Evolutionary conservation across 1,140 invertebrate genomes (phyloP).

Genomic region (Panulirus ornatus): DNA sequence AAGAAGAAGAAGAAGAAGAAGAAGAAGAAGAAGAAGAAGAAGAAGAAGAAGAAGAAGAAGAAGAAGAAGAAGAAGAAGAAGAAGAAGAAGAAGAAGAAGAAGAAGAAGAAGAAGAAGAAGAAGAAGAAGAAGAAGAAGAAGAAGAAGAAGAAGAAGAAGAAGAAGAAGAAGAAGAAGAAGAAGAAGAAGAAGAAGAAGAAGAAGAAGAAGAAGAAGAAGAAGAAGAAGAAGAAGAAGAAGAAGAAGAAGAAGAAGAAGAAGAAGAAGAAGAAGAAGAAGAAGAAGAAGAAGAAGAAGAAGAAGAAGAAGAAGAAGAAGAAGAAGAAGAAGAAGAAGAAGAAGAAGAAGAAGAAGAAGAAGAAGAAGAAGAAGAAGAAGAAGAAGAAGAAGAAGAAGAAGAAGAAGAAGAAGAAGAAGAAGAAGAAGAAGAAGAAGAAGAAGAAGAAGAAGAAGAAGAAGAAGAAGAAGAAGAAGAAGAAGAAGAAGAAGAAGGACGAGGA

Average conservation of each 20-base stretch:
- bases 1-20: constrained; percentile 23
- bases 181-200: constrained; percentile 3
- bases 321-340: background rate
- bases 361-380: background rate
- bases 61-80: constrained; percentile 20
- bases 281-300: background rate
- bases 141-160: background rate
- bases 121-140: background rate
- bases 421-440: background rate
- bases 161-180: constrained; percentile 1
- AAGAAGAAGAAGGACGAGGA: background rate
- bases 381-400: background rate
- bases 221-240: background rate
- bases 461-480: background rate
- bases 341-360: background rate
- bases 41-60: constrained; percentile 16
- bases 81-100: constrained; percentile 15
- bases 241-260: background rate
- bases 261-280: constrained; percentile 10
- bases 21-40: constrained; percentile 19
- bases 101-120: constrained; percentile 1
- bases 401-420: background rate
- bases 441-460: background rate
- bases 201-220: constrained; percentile 20
- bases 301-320: constrained; percentile 5